Percentiles rank a stretch among this genome's conserved stretches.
Evolutionary conservation across 2,113 vertebrate genomes (phyloP).

Genomic region (Ceyx cyanopectus): DNA sequence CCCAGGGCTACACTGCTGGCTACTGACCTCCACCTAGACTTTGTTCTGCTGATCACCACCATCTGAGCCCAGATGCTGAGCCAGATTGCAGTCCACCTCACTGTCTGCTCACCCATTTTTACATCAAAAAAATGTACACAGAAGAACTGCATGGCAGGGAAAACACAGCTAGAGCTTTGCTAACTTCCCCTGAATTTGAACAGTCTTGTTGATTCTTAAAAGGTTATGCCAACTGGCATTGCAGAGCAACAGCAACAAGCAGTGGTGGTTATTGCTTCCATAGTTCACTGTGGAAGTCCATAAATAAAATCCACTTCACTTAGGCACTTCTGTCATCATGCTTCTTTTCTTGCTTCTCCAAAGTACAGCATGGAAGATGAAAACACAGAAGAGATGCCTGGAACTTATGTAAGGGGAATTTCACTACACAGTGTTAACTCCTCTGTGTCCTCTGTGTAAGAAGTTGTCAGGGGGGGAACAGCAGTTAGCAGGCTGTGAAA

Average conservation of each 20-base stretch:
- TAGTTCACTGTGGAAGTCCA: background rate
- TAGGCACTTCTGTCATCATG: background rate
- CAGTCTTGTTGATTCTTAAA: background rate
- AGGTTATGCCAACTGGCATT: background rate
- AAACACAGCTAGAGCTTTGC: background rate
- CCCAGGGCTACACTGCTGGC: background rate
- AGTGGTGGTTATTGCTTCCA: background rate
- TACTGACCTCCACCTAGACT: background rate
- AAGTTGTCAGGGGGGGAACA: background rate
- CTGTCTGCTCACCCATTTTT: background rate
- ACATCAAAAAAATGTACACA: background rate
- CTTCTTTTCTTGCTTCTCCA: background rate
- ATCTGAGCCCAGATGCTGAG: background rate
- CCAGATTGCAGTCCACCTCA: background rate
- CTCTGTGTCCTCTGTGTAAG: background rate
- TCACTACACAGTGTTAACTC: background rate
- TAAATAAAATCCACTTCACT: background rate
- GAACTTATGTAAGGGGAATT: background rate
- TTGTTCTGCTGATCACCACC: background rate
- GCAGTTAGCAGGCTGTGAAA: background rate
- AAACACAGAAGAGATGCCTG: background rate
- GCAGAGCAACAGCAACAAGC: background rate
- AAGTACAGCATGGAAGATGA: background rate
- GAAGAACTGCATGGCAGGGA: background rate
- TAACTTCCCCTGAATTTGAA: background rate